Evolutionary conservation across 2,797 vertebrate species (phyloP), one percentile per base, ranked within the genome.

Genomic region (Danio albolineatus): DNA sequence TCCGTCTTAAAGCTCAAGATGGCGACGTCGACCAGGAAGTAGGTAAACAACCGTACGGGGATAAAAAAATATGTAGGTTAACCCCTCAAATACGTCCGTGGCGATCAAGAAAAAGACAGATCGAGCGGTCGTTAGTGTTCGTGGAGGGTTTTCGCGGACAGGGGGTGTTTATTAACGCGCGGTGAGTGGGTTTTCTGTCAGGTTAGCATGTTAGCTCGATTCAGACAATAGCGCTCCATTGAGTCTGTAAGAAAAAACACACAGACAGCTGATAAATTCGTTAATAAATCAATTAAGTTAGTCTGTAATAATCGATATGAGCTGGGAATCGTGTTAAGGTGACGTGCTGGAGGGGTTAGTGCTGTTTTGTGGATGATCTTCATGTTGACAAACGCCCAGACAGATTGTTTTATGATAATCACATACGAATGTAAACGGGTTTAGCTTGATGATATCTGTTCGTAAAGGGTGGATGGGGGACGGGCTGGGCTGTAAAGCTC

Each of bases 1-100:
- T 64, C 38, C 41, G 59, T 78, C 67, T 71, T 73, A n/a, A 4
- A 80, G 64, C 81, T 81, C 67, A 85, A 85, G 82, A 87, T 85
- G 86, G 84, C 86, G 86, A 36, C 86, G 77, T 51, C 19, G 86
- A 87, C 84, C 82, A 85, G 86, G 86, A 87, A 87, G 86, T 87
- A 83, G 77, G 81, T 76, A 81, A 87, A 85, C 80, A 87, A 84
- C 72, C 80, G 75, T 61, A 64, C 57, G 72, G 49, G 38, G 69
- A 41, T 56, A 46, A 62, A 84, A 75, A 74, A 66, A 80, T 59
- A 80, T 82, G 80, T 82, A 83, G 83, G 82, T 74, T 82, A 82
- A 84, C 73, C 43, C 53, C 53, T 28, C 43, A 49, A n/a, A 67
- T 49, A 43, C 6, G 39, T 39, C 36, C 1, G 5, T 51, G 7